Base-by-base conservation (phyloP, 92 coral and sea anemone genomes). In the Hydrozoanthus gracilis region DNA sequence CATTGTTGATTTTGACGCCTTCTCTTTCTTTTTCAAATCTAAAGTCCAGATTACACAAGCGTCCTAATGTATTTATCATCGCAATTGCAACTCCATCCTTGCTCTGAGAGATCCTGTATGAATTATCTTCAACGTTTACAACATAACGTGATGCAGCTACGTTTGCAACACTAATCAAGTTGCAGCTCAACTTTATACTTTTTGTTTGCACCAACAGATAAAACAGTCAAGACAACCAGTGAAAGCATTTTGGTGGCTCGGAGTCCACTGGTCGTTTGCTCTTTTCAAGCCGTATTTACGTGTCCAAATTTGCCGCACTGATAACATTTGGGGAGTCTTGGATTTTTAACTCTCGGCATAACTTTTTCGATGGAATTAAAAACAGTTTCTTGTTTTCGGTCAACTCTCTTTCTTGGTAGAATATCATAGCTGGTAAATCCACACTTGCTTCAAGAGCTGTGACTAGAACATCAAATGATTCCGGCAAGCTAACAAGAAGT, bases 361-460 rank as follows among this genome's bases (percentile, higher is more conserved):
- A 61, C 88, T 61, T 39, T 83, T n/a, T 8, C 71, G 20, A 9
- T 17, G 47, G 70, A 66, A 3, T 86, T 72, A 4, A 83, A 70
- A 27, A 47, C 73, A 64, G 70, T 68, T 76, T 54, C 76, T 20
- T 79, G 80, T 52, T n/a, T n/a, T 93, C 93, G 60, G 70, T 88
- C 44, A 88, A 51, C 66, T 92, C 87, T 7, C 58, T 44, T 54
- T 92, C 95, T 77, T 92, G 89, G 50, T 93, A 90, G 9, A 91
- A 73, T 90, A 88, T 92, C 90, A 86, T 73, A 8, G 39, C 55
- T 44, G 87, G 89, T 4, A 84, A 89, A 51, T 85, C 88, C 7
- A 51, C 35, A 18, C 86, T 90, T 51, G 95, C 93, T 60, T 92
- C 95, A 16, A 92, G 82, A 3, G 93, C 93, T 17, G 93, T 90